Evolutionary conservation across 23 tunicate genomes (phyloP).

Genomic region (Trididemnum nubilum): DNA sequence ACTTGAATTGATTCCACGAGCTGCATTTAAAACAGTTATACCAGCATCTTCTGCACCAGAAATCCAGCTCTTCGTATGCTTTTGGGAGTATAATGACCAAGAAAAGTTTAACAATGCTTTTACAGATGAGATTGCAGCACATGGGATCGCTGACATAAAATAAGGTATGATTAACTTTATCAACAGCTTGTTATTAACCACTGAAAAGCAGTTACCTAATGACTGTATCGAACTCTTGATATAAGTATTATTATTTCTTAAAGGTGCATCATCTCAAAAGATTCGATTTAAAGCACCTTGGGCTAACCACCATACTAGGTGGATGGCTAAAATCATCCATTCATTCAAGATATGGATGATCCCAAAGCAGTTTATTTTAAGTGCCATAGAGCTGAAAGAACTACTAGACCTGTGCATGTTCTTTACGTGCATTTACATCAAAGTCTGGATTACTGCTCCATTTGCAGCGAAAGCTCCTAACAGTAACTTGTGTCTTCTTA

Average conservation of each 20-base stretch:
- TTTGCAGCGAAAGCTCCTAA: conserved; percentile 12
- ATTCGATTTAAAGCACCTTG: neutral
- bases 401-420: conserved; percentile 1
- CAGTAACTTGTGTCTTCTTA: conserved; percentile 3
- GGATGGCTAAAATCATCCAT: neutral
- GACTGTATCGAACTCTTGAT: conserved; percentile 18
- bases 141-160: conserved; percentile 4
- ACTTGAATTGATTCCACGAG: neutral
- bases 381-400: conserved; percentile 9
- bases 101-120: conserved; percentile 23
- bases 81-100: conserved; percentile 15
- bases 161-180: neutral
- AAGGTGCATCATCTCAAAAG: neutral
- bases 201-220: neutral
- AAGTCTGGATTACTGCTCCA: conserved; percentile 7
- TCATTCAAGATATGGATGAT: conserved; percentile 11
- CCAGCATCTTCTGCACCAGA: conserved; percentile 35
- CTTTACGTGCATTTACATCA: conserved; percentile 14
- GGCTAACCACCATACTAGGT: neutral
- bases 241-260: neutral
- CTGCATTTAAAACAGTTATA: conserved; percentile 5
- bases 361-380: neutral
- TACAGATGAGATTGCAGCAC: conserved; percentile 31
- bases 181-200: neutral
- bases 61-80: neutral